These are phyloP conservation scores for Lithodes maja DNA, from an alignment of 2,888 invertebrate genomes.

Conservation along the genomic window DNA sequence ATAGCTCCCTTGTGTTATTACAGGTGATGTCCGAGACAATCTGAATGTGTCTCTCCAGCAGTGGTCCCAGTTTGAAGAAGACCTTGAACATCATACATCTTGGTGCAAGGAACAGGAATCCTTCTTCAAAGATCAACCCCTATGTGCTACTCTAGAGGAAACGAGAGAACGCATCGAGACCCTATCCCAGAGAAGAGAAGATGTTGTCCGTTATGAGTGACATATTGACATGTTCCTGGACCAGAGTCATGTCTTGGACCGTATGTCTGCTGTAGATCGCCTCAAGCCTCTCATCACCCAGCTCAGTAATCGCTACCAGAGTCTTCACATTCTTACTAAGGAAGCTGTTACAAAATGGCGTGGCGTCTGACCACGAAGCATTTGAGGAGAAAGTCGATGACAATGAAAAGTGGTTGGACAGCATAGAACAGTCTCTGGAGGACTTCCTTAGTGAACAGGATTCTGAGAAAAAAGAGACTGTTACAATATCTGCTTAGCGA, in stretches of 20 bases:
- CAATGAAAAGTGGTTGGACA: constrained; percentile 83
- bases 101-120: constrained; percentile 92
- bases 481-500: constrained; percentile 79
- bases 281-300: constrained; percentile 91
- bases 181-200: constrained; percentile 84
- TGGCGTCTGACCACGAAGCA: constrained; percentile 88
- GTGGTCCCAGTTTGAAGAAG: constrained; percentile 91
- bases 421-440: constrained; percentile 79
- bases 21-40: constrained; percentile 82
- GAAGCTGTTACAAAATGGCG: constrained; percentile 86
- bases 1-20: constrained; percentile 71
- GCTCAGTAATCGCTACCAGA: constrained; percentile 90
- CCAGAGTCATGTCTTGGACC: constrained; percentile 89
- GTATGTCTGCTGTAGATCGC: constrained; percentile 89
- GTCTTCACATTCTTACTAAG: constrained; percentile 83
- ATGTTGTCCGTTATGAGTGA: constrained; percentile 86
- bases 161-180: constrained; percentile 85
- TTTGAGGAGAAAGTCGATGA: constrained; percentile 85
- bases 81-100: constrained; percentile 85
- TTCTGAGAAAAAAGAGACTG: constrained; percentile 77
- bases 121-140: constrained; percentile 88
- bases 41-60: constrained; percentile 84
- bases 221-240: constrained; percentile 92
- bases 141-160: constrained; percentile 86
- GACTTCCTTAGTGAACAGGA: constrained; percentile 76